Conservation (phyloP, 1,140 invertebrate species). For the Drosophila eugracilis region DNA sequence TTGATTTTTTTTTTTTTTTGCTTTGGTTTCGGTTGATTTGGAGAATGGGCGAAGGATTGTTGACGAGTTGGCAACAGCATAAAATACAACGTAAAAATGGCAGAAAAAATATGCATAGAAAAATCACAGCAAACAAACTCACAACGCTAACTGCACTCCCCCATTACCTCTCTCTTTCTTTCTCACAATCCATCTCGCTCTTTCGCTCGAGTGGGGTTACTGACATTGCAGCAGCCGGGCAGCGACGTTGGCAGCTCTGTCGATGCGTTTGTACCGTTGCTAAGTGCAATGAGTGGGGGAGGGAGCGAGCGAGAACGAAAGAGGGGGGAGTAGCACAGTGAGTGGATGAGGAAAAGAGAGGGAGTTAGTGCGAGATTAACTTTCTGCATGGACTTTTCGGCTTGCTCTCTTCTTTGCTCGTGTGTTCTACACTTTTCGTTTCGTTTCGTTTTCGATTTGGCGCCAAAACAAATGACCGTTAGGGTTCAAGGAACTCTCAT, state of each 20-base stretch:
- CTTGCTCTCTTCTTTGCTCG: slow-evolving; percentile 32
- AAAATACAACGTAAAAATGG: slow-evolving; percentile 51
- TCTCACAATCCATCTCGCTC: slow-evolving; percentile 16
- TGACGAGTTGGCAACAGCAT: slow-evolving; percentile 74
- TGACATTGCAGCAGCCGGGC: slow-evolving; percentile 78
- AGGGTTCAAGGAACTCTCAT: slow-evolving; percentile 78
- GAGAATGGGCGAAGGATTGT: slow-evolving; percentile 51
- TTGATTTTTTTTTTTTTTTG: slow-evolving; percentile 29
- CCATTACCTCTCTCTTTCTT: slow-evolving; percentile 16
- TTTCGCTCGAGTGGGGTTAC: slow-evolving; percentile 77
- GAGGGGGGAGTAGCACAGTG: slow-evolving; percentile 1
- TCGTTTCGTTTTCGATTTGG: slow-evolving; percentile 67
- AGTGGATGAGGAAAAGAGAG: slow-evolving; percentile 13
- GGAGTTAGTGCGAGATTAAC: slow-evolving; percentile 39
- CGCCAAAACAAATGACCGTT: slow-evolving; percentile 77
- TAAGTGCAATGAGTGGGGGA: slow-evolving; percentile 34
- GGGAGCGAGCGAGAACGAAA: background rate
- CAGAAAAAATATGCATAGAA: slow-evolving; percentile 40
- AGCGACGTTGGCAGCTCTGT: slow-evolving; percentile 28
- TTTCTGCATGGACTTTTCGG: slow-evolving; percentile 45
- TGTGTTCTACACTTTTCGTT: slow-evolving; percentile 53
- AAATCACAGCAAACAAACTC: slow-evolving; percentile 72
- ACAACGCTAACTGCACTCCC: slow-evolving; percentile 64
- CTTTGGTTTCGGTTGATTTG: slow-evolving; percentile 22
- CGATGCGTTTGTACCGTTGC: slow-evolving; percentile 50